phyloP scores from a whole-genome alignment of 37 sponge, comb jelly and placozoan genomes.

The Cliona cf. orientalis region DNA sequence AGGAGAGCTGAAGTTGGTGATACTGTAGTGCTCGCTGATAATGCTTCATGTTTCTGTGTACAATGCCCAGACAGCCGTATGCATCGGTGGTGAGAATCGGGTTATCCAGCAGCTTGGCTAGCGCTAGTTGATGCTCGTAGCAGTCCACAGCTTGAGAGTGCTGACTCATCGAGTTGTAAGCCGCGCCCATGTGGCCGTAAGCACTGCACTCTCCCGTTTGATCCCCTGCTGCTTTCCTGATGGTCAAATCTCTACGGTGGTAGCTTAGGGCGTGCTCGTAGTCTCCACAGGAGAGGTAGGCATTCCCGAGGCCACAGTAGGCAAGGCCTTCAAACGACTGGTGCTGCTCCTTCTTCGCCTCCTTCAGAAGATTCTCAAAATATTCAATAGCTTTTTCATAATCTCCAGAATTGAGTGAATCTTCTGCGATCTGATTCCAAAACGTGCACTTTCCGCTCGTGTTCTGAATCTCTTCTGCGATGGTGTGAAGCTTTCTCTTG shows the following conservation, averaged over 20 bases:
- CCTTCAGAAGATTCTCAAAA: slow-evolving; percentile 80
- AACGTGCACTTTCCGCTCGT: slow-evolving; percentile 73
- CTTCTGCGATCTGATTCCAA: slow-evolving; percentile 87
- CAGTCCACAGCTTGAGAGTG: slow-evolving; percentile 76
- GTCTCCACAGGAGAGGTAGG: slow-evolving; percentile 71
- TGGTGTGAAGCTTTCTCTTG: slow-evolving; percentile 66
- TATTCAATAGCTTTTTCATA: slow-evolving; percentile 81
- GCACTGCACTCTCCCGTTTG: slow-evolving; percentile 69
- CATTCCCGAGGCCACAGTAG: slow-evolving; percentile 81
- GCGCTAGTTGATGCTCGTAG: slow-evolving; percentile 69
- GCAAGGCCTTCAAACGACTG: slow-evolving; percentile 86
- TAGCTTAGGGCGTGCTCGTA: slow-evolving; percentile 85
- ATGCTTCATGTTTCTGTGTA: slow-evolving; percentile 79
- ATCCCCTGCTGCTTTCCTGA: slow-evolving; percentile 71
- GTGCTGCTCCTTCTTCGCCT: slow-evolving; percentile 85
- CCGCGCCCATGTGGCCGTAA: slow-evolving; percentile 84
- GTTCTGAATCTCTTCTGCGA: slow-evolving; percentile 78
- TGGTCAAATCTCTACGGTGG: slow-evolving; percentile 63
- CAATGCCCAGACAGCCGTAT: slow-evolving; percentile 85
- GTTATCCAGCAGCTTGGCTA: slow-evolving; percentile 83
- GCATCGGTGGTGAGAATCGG: slow-evolving; percentile 71
- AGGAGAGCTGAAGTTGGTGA: slow-evolving; percentile 74
- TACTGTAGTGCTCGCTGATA: slow-evolving; percentile 74
- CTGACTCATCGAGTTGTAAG: slow-evolving; percentile 70
- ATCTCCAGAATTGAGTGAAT: slow-evolving; percentile 65